Evolutionary conservation across 2,797 vertebrate species (phyloP).

Genomic region (Clarias pachynema): DNA sequence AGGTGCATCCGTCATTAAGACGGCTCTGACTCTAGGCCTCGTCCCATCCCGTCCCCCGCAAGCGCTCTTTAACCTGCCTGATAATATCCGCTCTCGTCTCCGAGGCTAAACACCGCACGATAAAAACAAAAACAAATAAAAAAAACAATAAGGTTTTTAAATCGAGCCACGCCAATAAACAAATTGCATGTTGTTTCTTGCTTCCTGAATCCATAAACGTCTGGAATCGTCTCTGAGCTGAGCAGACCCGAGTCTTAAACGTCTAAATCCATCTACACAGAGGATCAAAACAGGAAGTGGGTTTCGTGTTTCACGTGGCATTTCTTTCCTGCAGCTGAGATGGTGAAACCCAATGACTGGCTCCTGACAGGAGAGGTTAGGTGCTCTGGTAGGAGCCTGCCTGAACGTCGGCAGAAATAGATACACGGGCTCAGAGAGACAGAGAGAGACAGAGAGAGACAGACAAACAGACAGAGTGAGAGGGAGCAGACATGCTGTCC

Average conservation of each 20-base stretch:
- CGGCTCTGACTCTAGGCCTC: slow-evolving; percentile 29
- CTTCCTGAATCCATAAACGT: not conserved
- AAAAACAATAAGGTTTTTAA: not conserved
- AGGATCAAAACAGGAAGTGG: slow-evolving; percentile 55
- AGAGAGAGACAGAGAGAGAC: not conserved
- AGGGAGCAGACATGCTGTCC: slow-evolving; percentile 30
- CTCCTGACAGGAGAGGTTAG: slow-evolving; percentile 6
- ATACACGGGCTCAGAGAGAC: not conserved
- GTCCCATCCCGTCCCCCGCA: not conserved
- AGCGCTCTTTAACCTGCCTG: slow-evolving; percentile 38
- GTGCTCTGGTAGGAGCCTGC: slow-evolving; percentile 21
- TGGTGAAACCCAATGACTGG: slow-evolving; percentile 36
- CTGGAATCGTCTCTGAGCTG: not conserved
- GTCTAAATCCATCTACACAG: slow-evolving; percentile 23
- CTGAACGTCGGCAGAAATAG: slow-evolving; percentile 23
- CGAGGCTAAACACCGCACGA: slow-evolving; percentile 18
- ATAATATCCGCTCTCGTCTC: slow-evolving; percentile 33
- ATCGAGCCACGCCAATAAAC: no score
- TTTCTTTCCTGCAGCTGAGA: slow-evolving; percentile 48
- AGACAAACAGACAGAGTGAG: not conserved
- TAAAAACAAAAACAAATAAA: not conserved
- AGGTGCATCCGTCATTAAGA: slow-evolving; percentile 33
- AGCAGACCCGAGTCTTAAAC: not conserved
- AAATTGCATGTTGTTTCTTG: no score
- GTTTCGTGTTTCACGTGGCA: slow-evolving; percentile 51